Base-by-base conservation (phyloP, 2,113 vertebrate species). In the Thomomys bottae region DNA sequence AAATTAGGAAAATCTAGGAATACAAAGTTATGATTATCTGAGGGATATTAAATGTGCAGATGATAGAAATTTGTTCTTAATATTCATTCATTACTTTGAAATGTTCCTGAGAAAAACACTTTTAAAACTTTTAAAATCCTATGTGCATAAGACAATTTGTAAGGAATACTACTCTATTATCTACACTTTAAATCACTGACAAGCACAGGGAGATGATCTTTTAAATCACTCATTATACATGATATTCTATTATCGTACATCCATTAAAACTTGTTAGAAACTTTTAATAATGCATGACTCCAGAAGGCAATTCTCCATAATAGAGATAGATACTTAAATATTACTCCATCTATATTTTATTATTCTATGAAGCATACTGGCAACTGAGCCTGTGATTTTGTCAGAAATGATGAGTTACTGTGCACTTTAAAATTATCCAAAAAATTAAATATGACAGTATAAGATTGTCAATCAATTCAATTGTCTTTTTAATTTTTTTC, bases 201-300 rank as follows among this genome's bases (percentile, higher is more conserved):
- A 96, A 93, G 93, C 59, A 94, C 8, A 92, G 59, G 90, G 45
- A 90, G 49, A 94, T 94, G 82, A 96, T 92, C 88, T 71, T 93
- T 94, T 86, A 94, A 95, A 90, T 90, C 59, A 94, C 90, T 94
- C 80, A 95, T 96, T 97, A 87, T 95, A 93, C 86, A 90, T 90
- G 72, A 96, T 96, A 94, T 81, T 95, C 76, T 94, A 94, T 94
- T 94, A 96, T 94, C 83, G 94, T 95, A 94, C 85, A 96, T 90
- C 88, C 88, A 95, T 95, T 97, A 92, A 70, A 95, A 96, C 86
- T 96, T 96, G 95, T 96, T 96, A 95, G 96, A 94, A 96, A 94
- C 63, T 96, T 94, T 97, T 93, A 96, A 96, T 95, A 96, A 95
- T 95, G 71, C 88, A 95, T 95, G 83, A 92, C 49, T 94, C 79